Conservation (phyloP, 1,140 invertebrate species). For the Phocides pigmalion region DNA sequence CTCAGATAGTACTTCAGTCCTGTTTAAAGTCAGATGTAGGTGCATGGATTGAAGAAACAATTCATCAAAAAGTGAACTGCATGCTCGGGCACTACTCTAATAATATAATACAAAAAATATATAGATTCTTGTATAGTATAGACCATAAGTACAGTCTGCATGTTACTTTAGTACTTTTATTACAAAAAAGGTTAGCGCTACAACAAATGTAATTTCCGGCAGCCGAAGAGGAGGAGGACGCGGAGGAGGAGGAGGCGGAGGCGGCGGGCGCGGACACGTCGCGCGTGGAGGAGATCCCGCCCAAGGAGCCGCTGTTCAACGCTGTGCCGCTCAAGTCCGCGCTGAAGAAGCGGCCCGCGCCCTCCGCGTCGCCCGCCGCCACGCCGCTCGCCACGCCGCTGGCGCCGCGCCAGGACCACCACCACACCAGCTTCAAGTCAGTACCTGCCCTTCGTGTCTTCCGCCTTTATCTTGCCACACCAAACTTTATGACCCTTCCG, state of each 20-base stretch:
- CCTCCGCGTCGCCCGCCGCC: constrained; percentile 85
- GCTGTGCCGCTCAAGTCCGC: constrained; percentile 95
- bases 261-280: constrained; percentile 89
- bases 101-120: too few relatives aligned
- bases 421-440: constrained; percentile 85
- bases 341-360: constrained; percentile 92
- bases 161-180: too few relatives aligned
- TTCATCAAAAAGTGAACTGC: too few relatives aligned
- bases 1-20: too few relatives aligned
- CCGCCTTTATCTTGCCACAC: too few relatives aligned
- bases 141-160: too few relatives aligned
- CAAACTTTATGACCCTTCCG: too few relatives aligned
- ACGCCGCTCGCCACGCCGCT: constrained; percentile 91
- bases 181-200: background rate
- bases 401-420: constrained; percentile 88
- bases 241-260: constrained; percentile 84
- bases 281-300: constrained; percentile 94
- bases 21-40: too few relatives aligned
- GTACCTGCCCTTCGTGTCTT: too few relatives aligned
- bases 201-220: background rate
- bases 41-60: too few relatives aligned
- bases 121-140: too few relatives aligned
- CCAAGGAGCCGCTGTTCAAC: constrained; percentile 94
- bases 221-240: constrained; percentile 82
- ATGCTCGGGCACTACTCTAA: too few relatives aligned